phyloP scores from a whole-genome alignment of 1,140 invertebrate genomes.

The Aphelinus atriplicis region DNA sequence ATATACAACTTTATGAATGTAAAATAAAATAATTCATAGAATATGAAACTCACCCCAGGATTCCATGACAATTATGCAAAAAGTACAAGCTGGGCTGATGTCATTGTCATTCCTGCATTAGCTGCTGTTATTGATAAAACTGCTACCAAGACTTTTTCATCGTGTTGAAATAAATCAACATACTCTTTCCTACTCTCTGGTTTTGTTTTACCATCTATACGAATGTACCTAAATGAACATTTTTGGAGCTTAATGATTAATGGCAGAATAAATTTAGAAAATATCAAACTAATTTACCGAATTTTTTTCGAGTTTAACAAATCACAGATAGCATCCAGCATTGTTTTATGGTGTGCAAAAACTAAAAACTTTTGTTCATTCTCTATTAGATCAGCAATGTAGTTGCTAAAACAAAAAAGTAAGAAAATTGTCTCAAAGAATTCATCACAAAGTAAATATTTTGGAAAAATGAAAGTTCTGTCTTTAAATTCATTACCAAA shows the following conservation, averaged over 20 bases:
- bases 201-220: slow-evolving; percentile 87
- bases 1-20: no score
- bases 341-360: slow-evolving; percentile 90
- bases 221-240: slow-evolving; percentile 71
- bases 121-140: slow-evolving; percentile 94
- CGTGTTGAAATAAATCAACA: slow-evolving; percentile 85
- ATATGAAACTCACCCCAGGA: slow-evolving; percentile 81
- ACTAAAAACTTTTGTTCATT: slow-evolving; percentile 85
- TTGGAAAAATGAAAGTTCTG: background rate
- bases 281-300: slow-evolving; percentile 54
- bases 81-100: slow-evolving; percentile 88
- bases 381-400: slow-evolving; percentile 76
- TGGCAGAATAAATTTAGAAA: no score
- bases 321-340: slow-evolving; percentile 80
- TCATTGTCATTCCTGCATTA: slow-evolving; percentile 91
- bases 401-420: slow-evolving; percentile 71
- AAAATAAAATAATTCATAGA: background rate
- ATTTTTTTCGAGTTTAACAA: slow-evolving; percentile 71
- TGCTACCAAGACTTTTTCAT: slow-evolving; percentile 76
- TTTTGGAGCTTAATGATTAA: no score
- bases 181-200: slow-evolving; percentile 71
- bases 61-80: slow-evolving; percentile 99
- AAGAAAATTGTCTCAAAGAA: background rate
- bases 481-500: slow-evolving; percentile 69
- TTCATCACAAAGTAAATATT: background rate